phyloP scores from a whole-genome alignment of 2,113 vertebrate species.

The Perognathus longimembris region DNA sequence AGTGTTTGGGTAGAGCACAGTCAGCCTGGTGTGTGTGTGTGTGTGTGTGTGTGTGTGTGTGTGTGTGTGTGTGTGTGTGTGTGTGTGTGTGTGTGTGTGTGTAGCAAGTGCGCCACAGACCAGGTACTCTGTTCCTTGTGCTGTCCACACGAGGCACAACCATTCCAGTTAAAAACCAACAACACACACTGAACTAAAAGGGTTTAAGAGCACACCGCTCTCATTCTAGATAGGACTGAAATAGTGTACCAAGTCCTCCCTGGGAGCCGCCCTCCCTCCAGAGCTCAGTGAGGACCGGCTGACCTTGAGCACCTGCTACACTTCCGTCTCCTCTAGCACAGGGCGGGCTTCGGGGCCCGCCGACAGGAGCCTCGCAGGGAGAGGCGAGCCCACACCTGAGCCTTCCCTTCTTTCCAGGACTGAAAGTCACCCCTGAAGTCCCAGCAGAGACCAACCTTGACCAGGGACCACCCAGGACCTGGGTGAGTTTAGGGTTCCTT shows the following conservation, averaged over 20 bases:
- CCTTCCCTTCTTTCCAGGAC: neutral
- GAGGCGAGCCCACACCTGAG: accelerated
- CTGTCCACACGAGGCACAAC: neutral
- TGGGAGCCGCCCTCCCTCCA: too few relatives aligned
- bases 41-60: too few relatives aligned
- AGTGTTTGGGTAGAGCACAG: accelerated
- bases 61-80: too few relatives aligned
- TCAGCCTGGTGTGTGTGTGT: too few relatives aligned
- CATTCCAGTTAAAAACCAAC: neutral
- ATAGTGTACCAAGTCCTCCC: too few relatives aligned
- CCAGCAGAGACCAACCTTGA: neutral
- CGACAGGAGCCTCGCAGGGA: neutral
- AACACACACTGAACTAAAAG: neutral
- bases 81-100: too few relatives aligned
- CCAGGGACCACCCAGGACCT: neutral
- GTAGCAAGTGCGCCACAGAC: too few relatives aligned
- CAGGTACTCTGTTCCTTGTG: neutral
- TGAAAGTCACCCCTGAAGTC: neutral
- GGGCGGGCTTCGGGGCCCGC: accelerated
- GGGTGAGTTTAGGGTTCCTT: accelerated
- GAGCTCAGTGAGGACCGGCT: neutral
- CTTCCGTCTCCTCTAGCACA: accelerated
- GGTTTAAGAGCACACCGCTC: neutral
- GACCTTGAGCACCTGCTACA: accelerated
- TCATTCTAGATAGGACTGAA: too few relatives aligned